Conservation (phyloP, 2,888 invertebrate species). For the Coronaproctus castanopsis region DNA sequence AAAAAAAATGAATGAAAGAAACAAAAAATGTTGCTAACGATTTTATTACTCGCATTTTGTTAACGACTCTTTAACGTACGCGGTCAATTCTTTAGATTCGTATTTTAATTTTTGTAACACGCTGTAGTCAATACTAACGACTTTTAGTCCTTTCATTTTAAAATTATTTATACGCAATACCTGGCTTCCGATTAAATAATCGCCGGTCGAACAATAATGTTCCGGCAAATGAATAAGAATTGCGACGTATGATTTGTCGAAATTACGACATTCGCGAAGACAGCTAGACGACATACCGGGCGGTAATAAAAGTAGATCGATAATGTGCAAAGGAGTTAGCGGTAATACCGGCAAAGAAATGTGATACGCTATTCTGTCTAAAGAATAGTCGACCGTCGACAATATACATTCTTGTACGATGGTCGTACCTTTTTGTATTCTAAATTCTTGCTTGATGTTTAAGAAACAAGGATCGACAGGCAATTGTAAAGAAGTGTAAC, state of each 20-base stretch:
- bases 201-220: constrained; percentile 34
- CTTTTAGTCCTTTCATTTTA: constrained; percentile 38
- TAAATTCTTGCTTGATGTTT: constrained; percentile 33
- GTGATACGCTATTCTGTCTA: constrained; percentile 30
- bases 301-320: constrained; percentile 22
- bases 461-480: constrained; percentile 33
- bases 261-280: too few relatives aligned
- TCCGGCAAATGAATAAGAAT: constrained; percentile 42
- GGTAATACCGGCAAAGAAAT: constrained; percentile 27
- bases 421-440: constrained; percentile 32
- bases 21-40: too few relatives aligned
- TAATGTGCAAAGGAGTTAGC: not conserved
- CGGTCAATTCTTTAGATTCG: not conserved
- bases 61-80: not conserved
- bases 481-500: constrained; percentile 36
- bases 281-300: not conserved
- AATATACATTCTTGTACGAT: constrained; percentile 30
- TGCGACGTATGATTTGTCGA: constrained; percentile 34
- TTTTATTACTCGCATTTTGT: too few relatives aligned
- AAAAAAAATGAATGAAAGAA: too few relatives aligned
- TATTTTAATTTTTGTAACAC: constrained; percentile 1
- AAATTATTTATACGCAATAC: constrained; percentile 41
- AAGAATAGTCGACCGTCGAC: constrained; percentile 28
- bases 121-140: constrained; percentile 35
- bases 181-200: constrained; percentile 39